Conservation (phyloP, 2,113 vertebrate species). For the Passer domesticus region DNA sequence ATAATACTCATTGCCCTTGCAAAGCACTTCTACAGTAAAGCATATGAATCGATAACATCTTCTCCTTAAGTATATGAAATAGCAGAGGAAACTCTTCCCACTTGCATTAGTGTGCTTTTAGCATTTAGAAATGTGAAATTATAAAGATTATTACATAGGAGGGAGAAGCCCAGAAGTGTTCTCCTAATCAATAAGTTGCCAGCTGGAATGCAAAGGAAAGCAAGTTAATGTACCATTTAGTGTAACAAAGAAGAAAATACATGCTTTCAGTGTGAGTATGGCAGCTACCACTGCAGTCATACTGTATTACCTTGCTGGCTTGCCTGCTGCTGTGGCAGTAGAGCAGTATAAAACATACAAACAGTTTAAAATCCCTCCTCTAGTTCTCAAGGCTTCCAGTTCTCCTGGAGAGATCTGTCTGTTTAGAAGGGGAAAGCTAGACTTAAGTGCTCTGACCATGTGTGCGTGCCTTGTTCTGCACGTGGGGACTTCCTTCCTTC, state of each 20-base stretch:
- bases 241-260: neutral
- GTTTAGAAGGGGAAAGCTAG: neutral
- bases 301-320: neutral
- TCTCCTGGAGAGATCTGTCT: neutral
- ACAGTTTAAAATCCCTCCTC: neutral
- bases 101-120: conserved; percentile 33
- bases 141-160: conserved; percentile 32
- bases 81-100: conserved; percentile 38
- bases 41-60: neutral
- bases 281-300: neutral
- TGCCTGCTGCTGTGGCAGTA: neutral
- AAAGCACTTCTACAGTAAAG: conserved; percentile 32
- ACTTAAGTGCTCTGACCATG: neutral
- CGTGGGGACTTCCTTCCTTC: neutral
- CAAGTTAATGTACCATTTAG: neutral
- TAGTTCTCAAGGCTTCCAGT: neutral
- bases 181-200: conserved; percentile 20
- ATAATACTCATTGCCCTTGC: neutral
- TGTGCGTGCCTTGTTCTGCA: neutral
- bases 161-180: neutral
- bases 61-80: conserved; percentile 45
- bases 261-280: neutral
- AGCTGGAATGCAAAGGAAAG: conserved; percentile 18
- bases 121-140: conserved; percentile 46
- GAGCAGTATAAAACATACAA: neutral